phyloP scores from a whole-genome alignment of 1,140 invertebrate genomes.

The Zaprionus camerounensis region DNA sequence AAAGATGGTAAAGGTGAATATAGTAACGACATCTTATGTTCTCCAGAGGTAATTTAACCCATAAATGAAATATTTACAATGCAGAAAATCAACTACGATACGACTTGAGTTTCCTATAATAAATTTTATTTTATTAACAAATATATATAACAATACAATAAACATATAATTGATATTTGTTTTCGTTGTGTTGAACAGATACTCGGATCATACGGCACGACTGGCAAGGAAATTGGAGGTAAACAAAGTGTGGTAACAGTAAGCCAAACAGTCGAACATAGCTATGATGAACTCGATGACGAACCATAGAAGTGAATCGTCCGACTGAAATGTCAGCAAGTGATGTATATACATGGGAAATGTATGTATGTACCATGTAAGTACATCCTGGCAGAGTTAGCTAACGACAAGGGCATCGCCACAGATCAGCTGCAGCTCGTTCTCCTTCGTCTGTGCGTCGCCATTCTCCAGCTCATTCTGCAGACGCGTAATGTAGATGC shows the following conservation, averaged over 20 bases:
- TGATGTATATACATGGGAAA: not conserved
- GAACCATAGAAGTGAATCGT: not conserved
- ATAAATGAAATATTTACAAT: not conserved
- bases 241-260: not conserved
- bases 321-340: not conserved
- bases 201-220: not conserved
- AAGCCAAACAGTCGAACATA: not conserved
- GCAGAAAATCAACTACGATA: not conserved
- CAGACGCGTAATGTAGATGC: slow-evolving; percentile 87
- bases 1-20: too few species aligned
- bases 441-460: too few species aligned
- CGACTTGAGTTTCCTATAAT: not conserved
- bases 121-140: not conserved
- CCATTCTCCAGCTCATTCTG: not conserved
- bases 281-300: not conserved
- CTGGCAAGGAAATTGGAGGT: not conserved
- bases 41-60: too few species aligned
- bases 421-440: slow-evolving; percentile 29
- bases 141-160: not conserved
- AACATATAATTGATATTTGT: not conserved
- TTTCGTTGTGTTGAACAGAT: not conserved
- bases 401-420: slow-evolving; percentile 45
- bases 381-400: not conserved
- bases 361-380: not conserved
- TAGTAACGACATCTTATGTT: too few species aligned